phyloP scores from a whole-genome alignment of 2,113 vertebrate genomes.

The Otocyon megalotis region DNA sequence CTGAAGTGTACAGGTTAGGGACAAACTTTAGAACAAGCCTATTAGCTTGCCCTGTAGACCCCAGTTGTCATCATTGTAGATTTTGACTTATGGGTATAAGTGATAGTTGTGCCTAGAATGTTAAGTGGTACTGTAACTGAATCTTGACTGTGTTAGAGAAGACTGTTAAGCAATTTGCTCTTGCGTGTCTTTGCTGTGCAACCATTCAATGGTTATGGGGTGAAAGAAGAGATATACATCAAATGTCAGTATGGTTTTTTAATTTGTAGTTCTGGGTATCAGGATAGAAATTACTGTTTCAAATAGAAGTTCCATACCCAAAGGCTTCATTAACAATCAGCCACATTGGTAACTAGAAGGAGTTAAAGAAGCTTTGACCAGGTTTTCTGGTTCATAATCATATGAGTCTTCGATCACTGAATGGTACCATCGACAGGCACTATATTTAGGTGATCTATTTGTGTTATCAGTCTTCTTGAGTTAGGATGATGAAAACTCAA shows the following conservation, averaged over 20 bases:
- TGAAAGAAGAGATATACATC: neutral
- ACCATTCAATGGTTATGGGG: slow-evolving; percentile 2
- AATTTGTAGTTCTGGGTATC: neutral
- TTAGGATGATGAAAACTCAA: neutral
- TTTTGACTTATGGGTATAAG: neutral
- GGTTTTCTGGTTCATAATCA: slow-evolving; percentile 24
- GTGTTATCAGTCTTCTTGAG: neutral
- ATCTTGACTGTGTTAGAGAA: neutral
- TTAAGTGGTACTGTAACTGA: neutral
- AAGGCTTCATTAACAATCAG: neutral
- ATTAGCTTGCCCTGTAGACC: neutral
- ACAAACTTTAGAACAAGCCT: slow-evolving; percentile 22
- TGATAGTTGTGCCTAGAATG: neutral
- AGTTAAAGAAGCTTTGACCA: neutral
- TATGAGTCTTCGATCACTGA: neutral
- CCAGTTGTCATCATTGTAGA: neutral
- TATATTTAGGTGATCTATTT: neutral
- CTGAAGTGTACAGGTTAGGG: neutral
- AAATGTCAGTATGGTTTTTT: neutral
- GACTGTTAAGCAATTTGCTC: neutral
- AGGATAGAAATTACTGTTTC: slow-evolving; percentile 5
- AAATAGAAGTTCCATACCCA: neutral
- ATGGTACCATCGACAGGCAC: neutral
- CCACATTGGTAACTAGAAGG: neutral
- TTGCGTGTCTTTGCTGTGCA: neutral